Base-by-base conservation (phyloP, 37 sponge, comb jelly and placozoan genomes). In the Mnemiopsis leidyi region DNA sequence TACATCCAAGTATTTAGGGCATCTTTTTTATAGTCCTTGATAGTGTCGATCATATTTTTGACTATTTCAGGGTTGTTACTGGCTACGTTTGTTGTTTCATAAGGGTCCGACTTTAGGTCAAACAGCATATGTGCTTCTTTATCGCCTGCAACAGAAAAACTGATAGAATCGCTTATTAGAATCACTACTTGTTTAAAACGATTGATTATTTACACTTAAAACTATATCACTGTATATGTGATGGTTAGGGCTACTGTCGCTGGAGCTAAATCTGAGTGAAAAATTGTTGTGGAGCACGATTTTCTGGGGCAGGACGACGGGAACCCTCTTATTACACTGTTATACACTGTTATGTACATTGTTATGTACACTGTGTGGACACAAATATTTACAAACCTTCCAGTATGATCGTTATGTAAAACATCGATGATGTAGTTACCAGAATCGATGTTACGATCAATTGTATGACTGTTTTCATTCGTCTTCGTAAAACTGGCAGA, bases 1-100 rank as follows among this genome's bases (percentile, higher is more conserved):
- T 77, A 77, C 79, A 77, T 77, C 79, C 79, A 77, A 18, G 79
- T 34, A 34, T 31, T 77, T 20, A 31, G 35, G 18, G 79, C 79
- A 32, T 32, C 32, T 1, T 26, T 32, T 18, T 34, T 77, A 36
- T 77, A 34, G 1, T 13, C 21, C 36, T 77, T 36, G 16, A 77
- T 77, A 0, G 5, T 3, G 18, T 18, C 20, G 20, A 77, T 32
- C 79, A 77, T 77, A 20, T 32, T 2, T 0, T 77, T 32, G 36
- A 77, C 79, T 7, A 77, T 34, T 0, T 34, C 79, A 26, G 79
- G 79, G 35, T 77, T 13, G 1, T 13, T 13, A 0, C 20, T 36
- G 1, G 79, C 79, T 16, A 77, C 79, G 33, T 77, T 32, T 26
- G 20, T 31, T 32, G 26, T 32, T 77, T 77, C 79, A 20, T 32